Conservation (phyloP, 2,113 vertebrate species). For the Balaenoptera acutorostrata region DNA sequence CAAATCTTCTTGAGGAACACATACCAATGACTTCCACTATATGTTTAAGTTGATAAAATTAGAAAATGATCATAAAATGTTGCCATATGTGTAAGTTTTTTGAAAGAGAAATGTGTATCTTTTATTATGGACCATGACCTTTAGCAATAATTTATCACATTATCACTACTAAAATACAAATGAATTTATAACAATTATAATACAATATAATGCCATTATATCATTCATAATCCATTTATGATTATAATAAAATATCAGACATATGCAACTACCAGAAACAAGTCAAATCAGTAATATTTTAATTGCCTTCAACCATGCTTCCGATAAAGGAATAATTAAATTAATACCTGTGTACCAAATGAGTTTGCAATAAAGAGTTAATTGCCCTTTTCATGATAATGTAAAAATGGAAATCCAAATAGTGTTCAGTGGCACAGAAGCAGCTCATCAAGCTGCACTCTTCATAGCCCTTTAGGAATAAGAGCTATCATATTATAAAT, state of each 20-base stretch:
- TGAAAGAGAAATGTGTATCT: not conserved
- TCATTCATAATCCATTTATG: not conserved
- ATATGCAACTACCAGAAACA: not conserved
- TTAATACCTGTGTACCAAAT: conserved; percentile 47
- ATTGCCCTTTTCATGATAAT: not conserved
- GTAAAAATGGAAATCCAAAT: not conserved
- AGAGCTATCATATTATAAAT: conserved; percentile 12
- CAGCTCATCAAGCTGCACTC: not conserved
- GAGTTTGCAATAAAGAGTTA: not conserved
- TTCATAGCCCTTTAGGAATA: conserved; percentile 39
- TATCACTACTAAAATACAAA: not conserved
- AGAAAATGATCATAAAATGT: not conserved
- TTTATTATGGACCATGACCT: not conserved
- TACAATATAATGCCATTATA: not conserved
- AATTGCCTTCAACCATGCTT: not conserved
- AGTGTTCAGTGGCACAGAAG: not conserved
- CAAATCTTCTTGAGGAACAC: not conserved
- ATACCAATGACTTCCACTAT: not conserved
- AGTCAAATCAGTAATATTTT: not conserved
- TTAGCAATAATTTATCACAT: not conserved
- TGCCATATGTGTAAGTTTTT: not conserved
- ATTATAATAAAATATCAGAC: not conserved
- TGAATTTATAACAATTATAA: conserved; percentile 33
- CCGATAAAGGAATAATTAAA: not conserved
- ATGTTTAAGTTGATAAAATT: not conserved